Evolutionary conservation across 2,113 vertebrate genomes (phyloP), one percentile per base, ranked within the genome.

Genomic region (Gymnobelideus leadbeateri): DNA sequence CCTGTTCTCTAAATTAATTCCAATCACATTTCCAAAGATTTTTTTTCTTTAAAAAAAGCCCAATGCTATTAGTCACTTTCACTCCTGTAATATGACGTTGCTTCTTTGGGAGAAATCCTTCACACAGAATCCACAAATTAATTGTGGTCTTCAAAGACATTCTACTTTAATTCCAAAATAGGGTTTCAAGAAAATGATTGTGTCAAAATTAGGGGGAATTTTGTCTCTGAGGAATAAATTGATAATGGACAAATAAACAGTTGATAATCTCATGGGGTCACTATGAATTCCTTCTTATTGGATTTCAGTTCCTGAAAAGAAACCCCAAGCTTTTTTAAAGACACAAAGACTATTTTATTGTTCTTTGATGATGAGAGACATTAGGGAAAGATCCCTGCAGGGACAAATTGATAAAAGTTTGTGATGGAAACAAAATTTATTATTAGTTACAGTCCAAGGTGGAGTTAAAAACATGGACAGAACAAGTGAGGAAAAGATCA

Each of bases 121-220:
- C 21, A 68, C 93, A 12, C 0, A 95, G 51, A 92, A 55, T 14
- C 0, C 26, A 49, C 8, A 9, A 54, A 31, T 90, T 31, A n/a
- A n/a, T n/a, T n/a, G n/a, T n/a, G n/a, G n/a, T n/a, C n/a, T n/a
- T n/a, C n/a, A n/a, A 93, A 90, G 52, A 55, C 1, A 51, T 95
- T 93, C 46, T 91, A 8, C 89, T 93, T 89, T 12, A 93, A 91
- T 49, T 11, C 3, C 52, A 93, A 26, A 94, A 43, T 50, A 90
- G 93, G 11, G 5, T 46, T 91, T 25, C 37, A 55, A 52, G 93
- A 2, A 89, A 55, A 93, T 57, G 47, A 51, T n/a, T 53, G 3
- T 10, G 77, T 46, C 16, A 68, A 84, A 49, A 93, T 92, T 94
- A 51, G 93, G 43, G 96, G 57, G n/a, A 93, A 93, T 77, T 94